Base-by-base conservation (phyloP, 2,113 vertebrate species). In the Cyanoliseus patagonus region DNA sequence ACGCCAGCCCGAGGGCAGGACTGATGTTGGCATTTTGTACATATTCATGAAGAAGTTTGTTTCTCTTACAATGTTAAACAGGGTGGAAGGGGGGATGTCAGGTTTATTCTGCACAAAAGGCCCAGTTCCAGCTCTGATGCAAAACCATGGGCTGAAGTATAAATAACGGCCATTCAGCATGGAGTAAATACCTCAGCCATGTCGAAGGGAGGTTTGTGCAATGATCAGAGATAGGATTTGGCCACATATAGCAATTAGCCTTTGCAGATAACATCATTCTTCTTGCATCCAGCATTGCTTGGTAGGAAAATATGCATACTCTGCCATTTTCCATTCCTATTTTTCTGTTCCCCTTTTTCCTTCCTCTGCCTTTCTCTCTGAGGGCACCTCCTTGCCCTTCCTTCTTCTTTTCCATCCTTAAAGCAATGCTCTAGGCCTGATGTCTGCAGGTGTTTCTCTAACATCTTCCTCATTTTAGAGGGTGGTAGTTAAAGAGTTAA, bases 1-100 rank as follows among this genome's bases (percentile, higher is more conserved):
- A 92, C 52, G 62, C 86, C 80, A 88, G 55, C 74, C 51, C 0
- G 35, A 88, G 62, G 77, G 62, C 88, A 94, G 90, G 67, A 68
- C 75, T 91, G 35, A 20, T 73, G 66, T 84, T 95, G 92, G 96
- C 80, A 91, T 57, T 92, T 84, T 49, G 31, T 78, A 86, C 77
- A 39, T 82, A 92, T 69, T 84, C 61, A 84, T 95, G 74, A 75
- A 90, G 80, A 96, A 79, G 41, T 88, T 46, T 13, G 57, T 18
- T 86, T 92, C 94, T 62, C 83, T 69, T 90, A 27, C 74, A 88
- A 70, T 78, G 27, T 88, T 94, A 90, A 93, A 24, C 73, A 72
- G 69, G 64, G 35, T 16, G 3, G 52, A 83, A 79, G 55, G 67
- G 86, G 55, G 47, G 77, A 70, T 57, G 20, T 88, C 76, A 83